Percentiles rank a stretch among this genome's conserved stretches.
These are phyloP conservation scores for Antechinus stuartii DNA, from an alignment of 2,113 vertebrate species.

Conservation along the genomic window DNA sequence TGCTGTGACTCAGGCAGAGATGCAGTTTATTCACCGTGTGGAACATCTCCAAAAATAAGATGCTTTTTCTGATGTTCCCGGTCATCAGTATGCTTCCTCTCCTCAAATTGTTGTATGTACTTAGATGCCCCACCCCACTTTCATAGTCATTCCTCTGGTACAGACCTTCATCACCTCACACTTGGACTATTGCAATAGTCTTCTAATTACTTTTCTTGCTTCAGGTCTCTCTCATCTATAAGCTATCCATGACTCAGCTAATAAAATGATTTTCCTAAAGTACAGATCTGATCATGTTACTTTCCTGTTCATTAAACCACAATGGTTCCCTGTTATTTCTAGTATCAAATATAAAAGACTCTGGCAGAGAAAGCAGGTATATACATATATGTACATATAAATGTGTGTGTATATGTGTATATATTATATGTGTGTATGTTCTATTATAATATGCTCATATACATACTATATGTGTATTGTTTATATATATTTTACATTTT, in stretches of 20 bases:
- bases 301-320: not conserved
- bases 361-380: not conserved
- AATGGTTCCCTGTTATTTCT: not conserved
- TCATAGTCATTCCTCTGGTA: not conserved
- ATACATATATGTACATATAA: not conserved
- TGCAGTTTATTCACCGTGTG: not conserved
- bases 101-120: not conserved
- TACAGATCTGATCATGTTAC: not conserved
- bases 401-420: not conserved
- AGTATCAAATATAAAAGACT: not conserved
- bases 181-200: not conserved
- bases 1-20: not conserved
- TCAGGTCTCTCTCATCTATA: not conserved
- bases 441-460: too few relatives aligned
- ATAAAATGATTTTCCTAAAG: not conserved
- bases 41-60: not conserved
- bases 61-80: not conserved
- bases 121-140: not conserved
- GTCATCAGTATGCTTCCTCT: not conserved
- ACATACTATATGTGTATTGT: too few relatives aligned
- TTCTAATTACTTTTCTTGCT: not conserved
- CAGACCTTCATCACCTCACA: not conserved
- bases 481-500: too few relatives aligned
- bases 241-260: not conserved
- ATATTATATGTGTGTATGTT: not conserved